Conservation (phyloP, 1,140 invertebrate species). For the Saccostrea glomerata region DNA sequence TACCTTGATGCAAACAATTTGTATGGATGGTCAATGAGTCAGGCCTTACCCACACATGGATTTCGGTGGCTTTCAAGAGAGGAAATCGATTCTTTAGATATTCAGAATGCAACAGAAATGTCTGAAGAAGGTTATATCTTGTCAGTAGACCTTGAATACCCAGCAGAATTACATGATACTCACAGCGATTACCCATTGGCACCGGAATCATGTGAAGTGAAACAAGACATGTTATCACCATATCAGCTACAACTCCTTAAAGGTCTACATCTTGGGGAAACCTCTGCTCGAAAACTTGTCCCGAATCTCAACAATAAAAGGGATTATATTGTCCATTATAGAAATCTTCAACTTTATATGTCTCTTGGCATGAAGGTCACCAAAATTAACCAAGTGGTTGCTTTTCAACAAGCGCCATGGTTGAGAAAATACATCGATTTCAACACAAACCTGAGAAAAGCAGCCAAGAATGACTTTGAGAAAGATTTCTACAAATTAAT, state of each 20-base stretch:
- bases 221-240: slow-evolving; percentile 29
- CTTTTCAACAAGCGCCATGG: slow-evolving; percentile 50
- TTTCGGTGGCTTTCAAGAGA: slow-evolving; percentile 38
- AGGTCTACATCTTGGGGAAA: not conserved
- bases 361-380: slow-evolving; percentile 48
- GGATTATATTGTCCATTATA: slow-evolving; percentile 52
- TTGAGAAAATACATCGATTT: no score
- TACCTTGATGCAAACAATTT: slow-evolving; percentile 52
- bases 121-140: no score
- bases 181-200: slow-evolving; percentile 43
- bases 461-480: no score
- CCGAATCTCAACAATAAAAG: slow-evolving; percentile 51
- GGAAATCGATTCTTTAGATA: slow-evolving; percentile 25
- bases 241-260: slow-evolving; percentile 4
- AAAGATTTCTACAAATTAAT: no score
- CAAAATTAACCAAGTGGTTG: slow-evolving; percentile 49
- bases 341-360: slow-evolving; percentile 53
- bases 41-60: slow-evolving; percentile 20
- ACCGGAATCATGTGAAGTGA: slow-evolving; percentile 32
- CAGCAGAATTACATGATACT: no score
- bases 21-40: slow-evolving; percentile 43
- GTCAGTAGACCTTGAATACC: no score
- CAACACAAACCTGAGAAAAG: no score
- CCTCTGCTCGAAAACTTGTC: slow-evolving; percentile 53
- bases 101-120: slow-evolving; percentile 38